Evolutionary conservation across 2,797 vertebrate genomes (phyloP), one percentile per base, ranked within the genome.

Genomic region (Petrocephalus sullivani): DNA sequence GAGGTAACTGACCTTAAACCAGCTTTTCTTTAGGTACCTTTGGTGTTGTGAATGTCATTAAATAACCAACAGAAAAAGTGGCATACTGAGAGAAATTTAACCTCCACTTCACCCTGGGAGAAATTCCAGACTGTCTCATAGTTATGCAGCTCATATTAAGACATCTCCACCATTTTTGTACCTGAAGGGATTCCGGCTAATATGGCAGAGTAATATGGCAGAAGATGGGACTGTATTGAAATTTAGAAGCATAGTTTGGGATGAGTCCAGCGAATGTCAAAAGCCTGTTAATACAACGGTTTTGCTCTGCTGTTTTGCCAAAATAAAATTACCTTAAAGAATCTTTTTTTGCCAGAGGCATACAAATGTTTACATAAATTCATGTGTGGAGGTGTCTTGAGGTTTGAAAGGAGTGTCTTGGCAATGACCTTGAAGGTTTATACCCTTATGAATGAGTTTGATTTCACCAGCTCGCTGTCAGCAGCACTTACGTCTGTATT

Each of bases 201-300:
- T 75, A 12, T 75, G 95, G 28, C 21, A 28, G 60, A 92, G 92
- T 94, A 96, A 96, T 96, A 96, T 95, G 93, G 94, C 91, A 91
- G 78, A 85, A 41, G 53, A 78, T 46, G 37, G 23, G 78, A 60
- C 23, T 23, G 56, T 4, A 14, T 7, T 23, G 92, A 90, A 93
- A 91, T 91, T 92, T 92, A 92, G 93, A 93, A 88, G 89, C 88
- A 88, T 75, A 89, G 90, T 91, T 91, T 91, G 88, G 92, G 92
- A 93, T 93, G 93, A 94, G 93, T 91, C 91, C 91, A 92, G 92
- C 91, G 90, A 37, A 67, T 5, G 46, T 28, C 7, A 3, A 53
- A 56, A 37, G n/a, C 56, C 46, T 87, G 64, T 51, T 85, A 64
- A 19, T 60, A 46, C 57, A 85, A 14, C 41, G 58, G 58, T 33